Base-by-base conservation (phyloP, 2,113 vertebrate species). In the Xiphophorus hellerii region DNA sequence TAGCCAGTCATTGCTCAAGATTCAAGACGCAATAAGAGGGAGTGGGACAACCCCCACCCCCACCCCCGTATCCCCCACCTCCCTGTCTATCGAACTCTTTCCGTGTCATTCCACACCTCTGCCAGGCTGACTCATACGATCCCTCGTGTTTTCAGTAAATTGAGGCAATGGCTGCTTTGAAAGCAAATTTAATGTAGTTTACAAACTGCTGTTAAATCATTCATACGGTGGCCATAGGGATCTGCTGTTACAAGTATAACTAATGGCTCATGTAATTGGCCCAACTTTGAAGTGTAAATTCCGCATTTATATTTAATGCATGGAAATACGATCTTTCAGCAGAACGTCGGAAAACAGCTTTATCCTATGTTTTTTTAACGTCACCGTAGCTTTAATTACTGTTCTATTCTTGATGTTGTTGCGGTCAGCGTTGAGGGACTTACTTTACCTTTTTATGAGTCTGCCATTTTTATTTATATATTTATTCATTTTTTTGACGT, bases 1-100 rank as follows among this genome's bases (percentile, higher is more conserved):
- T 99, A 98, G 97, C 97, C 96, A 96, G 96, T 98, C 97, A 96
- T 97, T 98, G 97, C 96, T 98, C 97, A 98, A 96, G 96, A 99
- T 98, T 98, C 97, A 97, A 94, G 95, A 69, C 37, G 83, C 90
- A 87, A 90, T 78, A 80, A 89, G 87, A 96, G 95, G 93, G 95
- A 91, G 87, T 84, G 91, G 81, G 72, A 82, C 81, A 39, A 73
- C 73, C 22, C 77, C 64, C 65, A 5, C 37, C 83, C 83, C 66
- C 95, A 68, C 66, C 74, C 82, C 68, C 95, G 68, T 69, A 70
- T 39, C 44, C 28, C 67, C 60, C 72, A 61, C 35, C 51, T 73
- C 77, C 77, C 29, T 58, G 68, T 15, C 30, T 35, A 51, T 70
- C 29, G 25, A 70, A 58, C 68, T 54, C 82, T 76, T 66, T 82